Percentiles rank a stretch among this genome's conserved stretches.
phyloP scores from a whole-genome alignment of 2,888 invertebrate species.

The Neoscelio sp. region DNA sequence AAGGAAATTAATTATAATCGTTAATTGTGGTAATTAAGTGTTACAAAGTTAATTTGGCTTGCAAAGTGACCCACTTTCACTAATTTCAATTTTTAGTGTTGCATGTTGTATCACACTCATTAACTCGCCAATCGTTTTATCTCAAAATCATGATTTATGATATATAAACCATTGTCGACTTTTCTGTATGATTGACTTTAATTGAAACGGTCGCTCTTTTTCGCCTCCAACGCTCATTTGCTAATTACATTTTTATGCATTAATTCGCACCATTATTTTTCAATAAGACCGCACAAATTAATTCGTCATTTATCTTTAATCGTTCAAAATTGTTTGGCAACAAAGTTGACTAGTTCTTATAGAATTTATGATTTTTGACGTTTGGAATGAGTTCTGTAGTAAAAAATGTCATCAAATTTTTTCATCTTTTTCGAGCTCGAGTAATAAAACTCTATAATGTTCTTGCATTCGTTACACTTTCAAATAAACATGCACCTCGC shows the following conservation, averaged over 20 bases:
- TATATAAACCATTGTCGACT: slow-evolving; percentile 46
- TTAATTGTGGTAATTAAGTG: slow-evolving; percentile 46
- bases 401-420: slow-evolving; percentile 1
- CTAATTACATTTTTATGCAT: slow-evolving; percentile 38
- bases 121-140: slow-evolving; percentile 49
- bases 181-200: slow-evolving; percentile 59
- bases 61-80: slow-evolving; percentile 60
- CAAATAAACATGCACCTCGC: slow-evolving; percentile 13
- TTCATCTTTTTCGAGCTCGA: too few species aligned
- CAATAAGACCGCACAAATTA: slow-evolving; percentile 15
- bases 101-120: slow-evolving; percentile 52
- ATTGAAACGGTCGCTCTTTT: slow-evolving; percentile 45
- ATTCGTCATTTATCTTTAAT: slow-evolving; percentile 29
- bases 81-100: slow-evolving; percentile 52
- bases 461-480: slow-evolving; percentile 29
- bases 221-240: slow-evolving; percentile 4
- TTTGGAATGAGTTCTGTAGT: too few species aligned
- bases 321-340: background rate
- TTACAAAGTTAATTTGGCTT: slow-evolving; percentile 45
- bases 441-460: background rate
- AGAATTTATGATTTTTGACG: too few species aligned
- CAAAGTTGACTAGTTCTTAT: too few species aligned
- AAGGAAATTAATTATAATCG: slow-evolving; percentile 45
- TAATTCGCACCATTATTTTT: slow-evolving; percentile 42
- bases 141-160: slow-evolving; percentile 58